A percentile compares a stretch with the other conserved stretches of the same genome.
Conservation (phyloP, 2,797 vertebrate species). For the Diplodus puntazzo region DNA sequence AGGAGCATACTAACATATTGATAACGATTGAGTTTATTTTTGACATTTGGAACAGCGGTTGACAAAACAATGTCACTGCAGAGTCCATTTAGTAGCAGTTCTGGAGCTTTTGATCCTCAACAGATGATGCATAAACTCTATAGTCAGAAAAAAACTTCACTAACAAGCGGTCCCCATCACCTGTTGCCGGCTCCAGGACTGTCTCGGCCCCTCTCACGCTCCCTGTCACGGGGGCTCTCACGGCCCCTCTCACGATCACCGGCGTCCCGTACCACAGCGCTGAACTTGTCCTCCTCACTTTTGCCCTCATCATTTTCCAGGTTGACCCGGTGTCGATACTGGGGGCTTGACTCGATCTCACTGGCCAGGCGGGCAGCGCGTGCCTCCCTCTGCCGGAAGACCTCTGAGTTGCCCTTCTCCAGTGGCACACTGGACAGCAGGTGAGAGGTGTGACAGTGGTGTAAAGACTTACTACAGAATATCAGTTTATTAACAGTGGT, state of each 20-base stretch:
- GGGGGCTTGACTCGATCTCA: slow-evolving; percentile 93
- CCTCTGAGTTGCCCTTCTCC: slow-evolving; percentile 90
- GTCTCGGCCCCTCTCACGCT: slow-evolving; percentile 84
- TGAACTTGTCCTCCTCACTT: slow-evolving; percentile 93
- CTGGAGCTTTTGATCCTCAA: not conserved
- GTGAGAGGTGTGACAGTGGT: not conserved
- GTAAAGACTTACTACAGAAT: too few species aligned
- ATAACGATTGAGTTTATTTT: not conserved
- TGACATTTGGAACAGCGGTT: not conserved
- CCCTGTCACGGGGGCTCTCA: slow-evolving; percentile 81
- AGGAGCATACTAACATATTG: not conserved
- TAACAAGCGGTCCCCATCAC: slow-evolving; percentile 42
- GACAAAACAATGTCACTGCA: not conserved
- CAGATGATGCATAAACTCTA: not conserved
- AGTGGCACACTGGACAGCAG: slow-evolving; percentile 86
- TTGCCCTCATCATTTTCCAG: slow-evolving; percentile 94
- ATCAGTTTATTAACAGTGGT: too few species aligned
- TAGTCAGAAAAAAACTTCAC: too few species aligned
- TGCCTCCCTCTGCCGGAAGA: slow-evolving; percentile 90
- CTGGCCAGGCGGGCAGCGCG: slow-evolving; percentile 90
- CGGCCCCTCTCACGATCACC: slow-evolving; percentile 74
- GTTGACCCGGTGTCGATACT: slow-evolving; percentile 89
- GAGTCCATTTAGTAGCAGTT: not conserved
- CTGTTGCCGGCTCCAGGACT: slow-evolving; percentile 84
- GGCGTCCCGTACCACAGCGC: slow-evolving; percentile 87